Conservation (phyloP, 2,888 invertebrate species). For the Plutella xylostella region DNA sequence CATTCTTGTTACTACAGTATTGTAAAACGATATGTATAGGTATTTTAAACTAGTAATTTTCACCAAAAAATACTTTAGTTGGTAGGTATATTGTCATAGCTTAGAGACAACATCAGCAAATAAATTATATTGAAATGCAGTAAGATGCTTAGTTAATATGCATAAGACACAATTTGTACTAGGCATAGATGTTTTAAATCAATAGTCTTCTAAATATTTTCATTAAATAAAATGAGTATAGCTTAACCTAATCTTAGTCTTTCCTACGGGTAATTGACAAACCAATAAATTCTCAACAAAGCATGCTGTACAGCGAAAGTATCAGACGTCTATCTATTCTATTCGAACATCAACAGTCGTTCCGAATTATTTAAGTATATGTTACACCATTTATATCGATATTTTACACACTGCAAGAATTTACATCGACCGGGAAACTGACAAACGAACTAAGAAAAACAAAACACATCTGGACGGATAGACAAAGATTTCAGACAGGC, state of each 20-base stretch:
- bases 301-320: conserved; percentile 50
- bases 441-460: conserved; percentile 23
- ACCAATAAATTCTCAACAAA: conserved; percentile 36
- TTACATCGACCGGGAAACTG: conserved; percentile 28
- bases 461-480: conserved; percentile 59
- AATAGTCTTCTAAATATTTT: background rate
- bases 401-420: conserved; percentile 38
- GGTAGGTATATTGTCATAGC: conserved; percentile 12
- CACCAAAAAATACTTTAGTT: background rate
- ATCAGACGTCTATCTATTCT: conserved; percentile 36
- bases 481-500: conserved; percentile 41
- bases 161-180: conserved; percentile 54
- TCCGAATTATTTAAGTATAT: conserved; percentile 53
- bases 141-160: conserved; percentile 16
- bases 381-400: conserved; percentile 37
- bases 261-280: conserved; percentile 44
- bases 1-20: no score
- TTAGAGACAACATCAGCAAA: conserved; percentile 7
- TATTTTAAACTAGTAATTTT: conserved; percentile 1
- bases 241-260: conserved; percentile 31
- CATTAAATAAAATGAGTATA: conserved; percentile 3
- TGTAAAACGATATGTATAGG: conserved; percentile 65
- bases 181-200: conserved; percentile 27
- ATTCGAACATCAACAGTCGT: conserved; percentile 46
- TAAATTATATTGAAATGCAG: background rate